phyloP scores from a whole-genome alignment of 35 echinoderm and acorn worm genomes.

The Apostichopus japonicus region DNA sequence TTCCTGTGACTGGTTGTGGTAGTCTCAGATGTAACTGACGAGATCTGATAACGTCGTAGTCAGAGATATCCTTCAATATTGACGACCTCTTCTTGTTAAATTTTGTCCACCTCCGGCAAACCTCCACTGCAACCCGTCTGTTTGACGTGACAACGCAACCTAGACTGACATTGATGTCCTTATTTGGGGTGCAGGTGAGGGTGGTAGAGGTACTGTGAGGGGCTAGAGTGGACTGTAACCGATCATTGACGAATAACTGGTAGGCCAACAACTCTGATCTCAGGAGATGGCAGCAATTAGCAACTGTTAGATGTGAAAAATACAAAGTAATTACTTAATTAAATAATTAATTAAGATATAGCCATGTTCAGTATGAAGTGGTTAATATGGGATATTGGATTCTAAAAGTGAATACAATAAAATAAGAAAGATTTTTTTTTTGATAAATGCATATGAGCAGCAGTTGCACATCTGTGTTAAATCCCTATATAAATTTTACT shows the following conservation, averaged over 20 bases:
- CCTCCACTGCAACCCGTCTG: slow-evolving; percentile 23
- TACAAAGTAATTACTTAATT: no score
- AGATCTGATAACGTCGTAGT: slow-evolving; percentile 36
- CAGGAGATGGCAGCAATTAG: neutral
- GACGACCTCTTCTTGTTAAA: neutral
- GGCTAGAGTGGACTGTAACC: slow-evolving; percentile 29
- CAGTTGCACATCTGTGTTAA: no score
- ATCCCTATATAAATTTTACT: no score
- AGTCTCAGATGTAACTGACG: slow-evolving; percentile 13
- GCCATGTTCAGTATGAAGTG: no score
- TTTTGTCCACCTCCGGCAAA: slow-evolving; percentile 6
- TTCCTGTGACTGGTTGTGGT: slow-evolving; percentile 33
- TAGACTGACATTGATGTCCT: slow-evolving; percentile 58
- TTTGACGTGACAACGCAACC: slow-evolving; percentile 63
- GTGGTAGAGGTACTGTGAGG: slow-evolving; percentile 53
- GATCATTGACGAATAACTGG: slow-evolving; percentile 64
- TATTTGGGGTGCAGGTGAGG: slow-evolving; percentile 56
- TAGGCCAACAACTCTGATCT: slow-evolving; percentile 50
- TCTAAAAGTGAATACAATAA: no score
- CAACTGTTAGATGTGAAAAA: neutral
- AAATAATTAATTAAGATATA: no score
- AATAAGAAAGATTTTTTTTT: no score
- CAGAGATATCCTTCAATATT: neutral
- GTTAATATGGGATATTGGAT: no score
- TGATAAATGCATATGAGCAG: no score